These are phyloP conservation scores for Dolichopus griseipennis DNA, from an alignment of 2,888 invertebrate species.

Conservation along the genomic window DNA sequence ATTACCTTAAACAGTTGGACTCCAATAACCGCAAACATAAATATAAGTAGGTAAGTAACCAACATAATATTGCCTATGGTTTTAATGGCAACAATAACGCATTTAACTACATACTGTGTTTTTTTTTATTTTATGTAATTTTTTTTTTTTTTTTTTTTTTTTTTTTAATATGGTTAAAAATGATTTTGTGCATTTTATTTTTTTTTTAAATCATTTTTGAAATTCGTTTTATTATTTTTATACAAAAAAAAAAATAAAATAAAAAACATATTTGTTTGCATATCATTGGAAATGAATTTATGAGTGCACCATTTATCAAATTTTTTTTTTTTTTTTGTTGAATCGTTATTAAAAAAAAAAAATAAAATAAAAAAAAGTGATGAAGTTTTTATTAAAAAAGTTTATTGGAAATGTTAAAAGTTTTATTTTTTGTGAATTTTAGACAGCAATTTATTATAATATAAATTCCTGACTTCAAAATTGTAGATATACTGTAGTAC, in stretches of 20 bases:
- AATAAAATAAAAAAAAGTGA: neutral
- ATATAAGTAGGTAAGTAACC: slow-evolving; percentile 99
- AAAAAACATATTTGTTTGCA: too few species aligned
- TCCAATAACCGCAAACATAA: slow-evolving; percentile 99
- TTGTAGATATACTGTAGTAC: too few species aligned
- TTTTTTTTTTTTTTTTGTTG: too few species aligned
- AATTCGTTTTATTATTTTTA: too few species aligned
- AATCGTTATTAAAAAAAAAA: neutral
- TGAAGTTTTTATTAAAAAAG: too few species aligned
- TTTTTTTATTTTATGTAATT: slow-evolving; percentile 8
- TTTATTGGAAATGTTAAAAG: too few species aligned
- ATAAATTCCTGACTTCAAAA: too few species aligned
- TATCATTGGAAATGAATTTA: too few species aligned
- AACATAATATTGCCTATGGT: slow-evolving; percentile 99
- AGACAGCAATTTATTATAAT: too few species aligned
- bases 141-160: slow-evolving; percentile 15
- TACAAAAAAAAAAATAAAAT: neutral
- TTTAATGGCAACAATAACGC: slow-evolving; percentile 98
- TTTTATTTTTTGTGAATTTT: too few species aligned
- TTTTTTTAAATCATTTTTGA: neutral
- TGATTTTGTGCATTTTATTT: slow-evolving; percentile 26
- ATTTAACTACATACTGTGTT: slow-evolving; percentile 95
- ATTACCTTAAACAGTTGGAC: slow-evolving; percentile 92
- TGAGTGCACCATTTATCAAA: too few species aligned
- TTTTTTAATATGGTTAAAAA: slow-evolving; percentile 11